Evolutionary conservation across 1,140 invertebrate genomes (phyloP).

Genomic region (Notospermus geniculatus): DNA sequence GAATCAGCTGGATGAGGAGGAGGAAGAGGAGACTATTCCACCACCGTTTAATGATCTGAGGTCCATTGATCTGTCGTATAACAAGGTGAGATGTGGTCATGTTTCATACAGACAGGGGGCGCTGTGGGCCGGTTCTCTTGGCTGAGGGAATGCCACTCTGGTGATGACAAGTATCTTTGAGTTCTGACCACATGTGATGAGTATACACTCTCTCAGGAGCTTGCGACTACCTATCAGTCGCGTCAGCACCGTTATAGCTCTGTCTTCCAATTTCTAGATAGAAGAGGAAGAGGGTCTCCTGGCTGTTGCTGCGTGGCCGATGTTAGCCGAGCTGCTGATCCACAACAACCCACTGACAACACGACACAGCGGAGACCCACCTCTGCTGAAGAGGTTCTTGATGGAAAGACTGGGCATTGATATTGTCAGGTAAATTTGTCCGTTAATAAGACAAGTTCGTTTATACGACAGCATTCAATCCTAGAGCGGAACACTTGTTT

Average conservation of each 20-base stretch:
- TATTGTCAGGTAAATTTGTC: slow-evolving; percentile 39
- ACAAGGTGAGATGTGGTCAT: slow-evolving; percentile 36
- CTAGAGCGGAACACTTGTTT: too few relatives aligned
- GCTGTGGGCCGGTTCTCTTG: too few relatives aligned
- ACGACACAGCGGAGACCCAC: slow-evolving; percentile 48
- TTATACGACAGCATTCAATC: too few relatives aligned
- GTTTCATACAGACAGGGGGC: too few relatives aligned
- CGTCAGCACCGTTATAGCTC: too few relatives aligned
- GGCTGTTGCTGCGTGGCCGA: slow-evolving; percentile 53
- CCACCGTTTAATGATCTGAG: slow-evolving; percentile 47
- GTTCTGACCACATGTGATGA: too few relatives aligned
- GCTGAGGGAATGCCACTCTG: too few relatives aligned
- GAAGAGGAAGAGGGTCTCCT: slow-evolving; percentile 48
- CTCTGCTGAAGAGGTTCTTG: slow-evolving; percentile 48
- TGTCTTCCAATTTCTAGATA: slow-evolving; percentile 44
- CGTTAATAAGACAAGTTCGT: too few relatives aligned
- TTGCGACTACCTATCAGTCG: too few relatives aligned
- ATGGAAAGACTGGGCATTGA: slow-evolving; percentile 48
- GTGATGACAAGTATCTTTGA: too few relatives aligned
- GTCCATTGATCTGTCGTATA: slow-evolving; percentile 47
- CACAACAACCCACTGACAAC: slow-evolving; percentile 51
- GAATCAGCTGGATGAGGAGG: too few relatives aligned
- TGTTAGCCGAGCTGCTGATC: slow-evolving; percentile 49
- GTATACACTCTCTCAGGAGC: too few relatives aligned
- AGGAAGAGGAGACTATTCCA: slow-evolving; percentile 11